A percentile compares a stretch with the other conserved stretches of the same genome.
These are phyloP conservation scores for Antheraea yamamai DNA, from an alignment of 2,888 invertebrate genomes.

Conservation along the genomic window DNA sequence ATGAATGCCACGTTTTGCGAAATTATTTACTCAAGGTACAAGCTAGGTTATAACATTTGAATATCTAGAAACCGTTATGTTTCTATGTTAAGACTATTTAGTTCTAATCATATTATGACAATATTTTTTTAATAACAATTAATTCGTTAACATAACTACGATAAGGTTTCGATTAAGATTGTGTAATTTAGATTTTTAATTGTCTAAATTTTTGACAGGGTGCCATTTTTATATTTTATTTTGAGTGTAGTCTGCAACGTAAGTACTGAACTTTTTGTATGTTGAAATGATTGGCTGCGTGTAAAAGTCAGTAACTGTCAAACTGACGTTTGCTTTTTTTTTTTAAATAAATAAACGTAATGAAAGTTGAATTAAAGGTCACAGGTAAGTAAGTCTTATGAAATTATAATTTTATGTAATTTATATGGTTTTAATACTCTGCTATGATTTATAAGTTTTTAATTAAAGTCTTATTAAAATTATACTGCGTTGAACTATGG, in stretches of 20 bases:
- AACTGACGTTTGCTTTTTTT: not conserved
- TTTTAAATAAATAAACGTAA: not conserved
- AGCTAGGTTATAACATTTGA: not conserved
- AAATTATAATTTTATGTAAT: not conserved
- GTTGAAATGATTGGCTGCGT: not conserved
- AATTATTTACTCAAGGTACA: not conserved
- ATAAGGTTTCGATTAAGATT: slow-evolving; percentile 29
- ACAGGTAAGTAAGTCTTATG: not conserved
- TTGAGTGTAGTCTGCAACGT: not conserved
- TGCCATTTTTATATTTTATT: slow-evolving; percentile 28
- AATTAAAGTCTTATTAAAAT: not conserved
- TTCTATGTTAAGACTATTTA: not conserved
- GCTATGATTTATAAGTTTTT: not conserved
- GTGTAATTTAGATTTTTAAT: slow-evolving; percentile 31
- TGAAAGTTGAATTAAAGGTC: not conserved
- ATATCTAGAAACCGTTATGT: not conserved
- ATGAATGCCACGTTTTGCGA: not conserved
- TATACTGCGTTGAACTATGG: not conserved
- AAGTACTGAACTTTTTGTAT: not conserved
- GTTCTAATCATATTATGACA: slow-evolving; percentile 24
- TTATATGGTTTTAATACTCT: not conserved
- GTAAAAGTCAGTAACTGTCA: not conserved
- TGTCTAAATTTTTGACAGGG: slow-evolving; percentile 29
- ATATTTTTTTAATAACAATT: slow-evolving; percentile 41
- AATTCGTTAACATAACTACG: slow-evolving; percentile 47